phyloP scores from a whole-genome alignment of 2,888 invertebrate species.

The Tipula confusa region DNA sequence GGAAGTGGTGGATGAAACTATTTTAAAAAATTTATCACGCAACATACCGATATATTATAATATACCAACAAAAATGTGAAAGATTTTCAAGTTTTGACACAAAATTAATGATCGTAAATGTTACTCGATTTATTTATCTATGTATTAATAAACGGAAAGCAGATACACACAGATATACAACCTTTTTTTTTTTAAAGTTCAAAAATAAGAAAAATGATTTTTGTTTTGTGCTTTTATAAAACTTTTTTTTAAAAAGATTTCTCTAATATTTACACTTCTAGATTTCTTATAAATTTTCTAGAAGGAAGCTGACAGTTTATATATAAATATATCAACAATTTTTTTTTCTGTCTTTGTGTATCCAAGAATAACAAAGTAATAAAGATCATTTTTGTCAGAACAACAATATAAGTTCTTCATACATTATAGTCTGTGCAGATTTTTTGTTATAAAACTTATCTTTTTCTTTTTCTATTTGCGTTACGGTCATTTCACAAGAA shows the following conservation, averaged over 20 bases:
- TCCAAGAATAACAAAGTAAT: not conserved
- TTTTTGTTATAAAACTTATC: not conserved
- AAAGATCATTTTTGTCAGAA: not conserved
- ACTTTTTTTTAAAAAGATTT: not conserved
- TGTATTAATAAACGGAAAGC: not conserved
- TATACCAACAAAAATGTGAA: not conserved
- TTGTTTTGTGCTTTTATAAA: not conserved
- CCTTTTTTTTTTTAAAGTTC: not conserved
- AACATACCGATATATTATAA: not conserved
- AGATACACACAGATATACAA: not conserved
- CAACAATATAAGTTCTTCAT: not conserved
- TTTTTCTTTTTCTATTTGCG: not conserved
- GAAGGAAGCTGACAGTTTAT: not conserved
- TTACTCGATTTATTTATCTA: not conserved
- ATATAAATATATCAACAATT: constrained; percentile 6
- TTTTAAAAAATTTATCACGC: not conserved
- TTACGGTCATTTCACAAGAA: constrained; percentile 1
- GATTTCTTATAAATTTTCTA: not conserved
- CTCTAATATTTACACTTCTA: not conserved
- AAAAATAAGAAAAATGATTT: not conserved
- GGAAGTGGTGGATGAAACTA: not conserved
- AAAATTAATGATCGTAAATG: not conserved
- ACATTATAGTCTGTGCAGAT: not conserved
- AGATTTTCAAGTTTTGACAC: not conserved
- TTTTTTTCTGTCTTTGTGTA: not conserved